phyloP scores from a whole-genome alignment of 2,113 vertebrate genomes.

The Bos indicus region DNA sequence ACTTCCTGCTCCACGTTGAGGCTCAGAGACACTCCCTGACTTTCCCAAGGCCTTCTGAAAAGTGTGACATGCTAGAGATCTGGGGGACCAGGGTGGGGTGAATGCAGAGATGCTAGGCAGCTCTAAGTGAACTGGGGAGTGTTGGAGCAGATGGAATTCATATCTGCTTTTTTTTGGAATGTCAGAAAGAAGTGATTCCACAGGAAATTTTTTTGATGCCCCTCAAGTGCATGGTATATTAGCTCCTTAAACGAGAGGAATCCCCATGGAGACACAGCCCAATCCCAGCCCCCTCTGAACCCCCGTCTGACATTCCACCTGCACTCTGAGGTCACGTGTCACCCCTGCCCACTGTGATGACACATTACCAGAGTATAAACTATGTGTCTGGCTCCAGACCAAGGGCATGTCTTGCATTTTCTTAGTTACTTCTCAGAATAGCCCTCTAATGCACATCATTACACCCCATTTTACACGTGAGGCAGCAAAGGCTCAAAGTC shows the following conservation, averaged over 20 bases:
- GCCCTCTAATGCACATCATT: neutral
- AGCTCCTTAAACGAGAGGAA: neutral
- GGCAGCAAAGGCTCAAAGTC: neutral
- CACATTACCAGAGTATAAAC: too few species aligned
- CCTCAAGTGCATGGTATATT: neutral
- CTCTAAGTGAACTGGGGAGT: neutral
- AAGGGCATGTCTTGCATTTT: neutral
- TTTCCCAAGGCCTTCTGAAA: neutral
- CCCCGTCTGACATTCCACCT: neutral
- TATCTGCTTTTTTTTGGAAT: neutral
- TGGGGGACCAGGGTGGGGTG: conserved; percentile 75
- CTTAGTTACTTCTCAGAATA: neutral
- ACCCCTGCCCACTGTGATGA: neutral
- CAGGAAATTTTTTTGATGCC: neutral
- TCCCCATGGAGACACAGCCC: neutral
- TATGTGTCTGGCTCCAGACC: neutral
- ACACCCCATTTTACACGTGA: neutral
- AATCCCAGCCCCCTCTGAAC: too few species aligned
- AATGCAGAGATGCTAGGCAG: neutral
- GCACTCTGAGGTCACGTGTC: neutral
- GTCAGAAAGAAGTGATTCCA: neutral
- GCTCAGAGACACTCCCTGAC: neutral
- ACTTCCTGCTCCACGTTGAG: neutral
- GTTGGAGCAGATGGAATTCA: neutral
- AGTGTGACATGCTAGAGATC: conserved; percentile 57